phyloP scores from a whole-genome alignment of 2,113 vertebrate species.

The Alligator sinensis region DNA sequence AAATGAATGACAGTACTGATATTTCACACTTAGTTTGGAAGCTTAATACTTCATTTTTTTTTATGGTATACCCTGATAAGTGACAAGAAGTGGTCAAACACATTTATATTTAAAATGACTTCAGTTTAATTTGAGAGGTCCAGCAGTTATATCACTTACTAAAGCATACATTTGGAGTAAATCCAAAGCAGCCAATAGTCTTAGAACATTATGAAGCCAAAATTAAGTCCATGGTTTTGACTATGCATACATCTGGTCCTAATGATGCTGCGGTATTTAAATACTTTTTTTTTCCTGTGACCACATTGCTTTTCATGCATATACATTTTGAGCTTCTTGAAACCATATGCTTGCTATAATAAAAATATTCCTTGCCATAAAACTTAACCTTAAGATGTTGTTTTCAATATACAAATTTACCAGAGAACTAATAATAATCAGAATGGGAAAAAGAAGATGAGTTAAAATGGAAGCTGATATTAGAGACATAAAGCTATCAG shows the following conservation, averaged over 20 bases:
- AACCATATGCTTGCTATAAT: neutral
- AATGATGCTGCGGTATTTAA: neutral
- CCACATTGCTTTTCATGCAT: neutral
- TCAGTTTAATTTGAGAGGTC: neutral
- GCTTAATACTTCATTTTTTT: too few species aligned
- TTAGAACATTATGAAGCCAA: neutral
- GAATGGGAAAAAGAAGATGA: constrained; percentile 26
- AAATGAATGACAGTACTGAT: too few species aligned
- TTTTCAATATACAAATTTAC: neutral
- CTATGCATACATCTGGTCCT: neutral
- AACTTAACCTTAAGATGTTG: neutral
- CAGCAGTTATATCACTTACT: neutral
- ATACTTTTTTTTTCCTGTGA: neutral
- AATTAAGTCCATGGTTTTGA: neutral
- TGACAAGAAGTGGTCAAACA: constrained; percentile 26
- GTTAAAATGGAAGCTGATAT: constrained; percentile 30
- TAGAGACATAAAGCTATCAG: neutral
- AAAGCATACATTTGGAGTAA: neutral
- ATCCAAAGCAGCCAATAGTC: neutral
- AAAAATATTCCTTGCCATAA: neutral
- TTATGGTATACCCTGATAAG: neutral
- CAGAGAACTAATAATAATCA: constrained; percentile 5
- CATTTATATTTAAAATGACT: constrained; percentile 20
- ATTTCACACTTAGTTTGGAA: too few species aligned
- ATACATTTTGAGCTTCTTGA: neutral